phyloP scores from a whole-genome alignment of 2,888 invertebrate species.

The Sepioteuthis lessoniana region DNA sequence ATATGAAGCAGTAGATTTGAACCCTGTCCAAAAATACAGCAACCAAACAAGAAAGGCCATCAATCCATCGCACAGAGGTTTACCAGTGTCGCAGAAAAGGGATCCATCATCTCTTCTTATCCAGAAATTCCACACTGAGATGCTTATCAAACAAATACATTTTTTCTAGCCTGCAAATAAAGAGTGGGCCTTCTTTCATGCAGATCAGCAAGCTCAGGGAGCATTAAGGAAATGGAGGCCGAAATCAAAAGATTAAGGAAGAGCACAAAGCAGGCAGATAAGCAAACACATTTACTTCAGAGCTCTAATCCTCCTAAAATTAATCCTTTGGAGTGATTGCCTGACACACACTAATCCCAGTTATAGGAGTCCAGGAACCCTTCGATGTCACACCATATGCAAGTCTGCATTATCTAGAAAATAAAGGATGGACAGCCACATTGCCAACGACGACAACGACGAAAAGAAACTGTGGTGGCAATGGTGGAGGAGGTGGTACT shows the following conservation, averaged over 20 bases:
- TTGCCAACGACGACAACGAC: constrained; percentile 35
- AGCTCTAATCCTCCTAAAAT: constrained; percentile 57
- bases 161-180: constrained; percentile 40
- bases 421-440: constrained; percentile 47
- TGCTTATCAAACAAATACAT: constrained; percentile 47
- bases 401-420: constrained; percentile 43
- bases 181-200: constrained; percentile 45
- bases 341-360: constrained; percentile 58
- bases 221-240: constrained; percentile 58
- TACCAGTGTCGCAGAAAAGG: constrained; percentile 47
- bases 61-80: background rate
- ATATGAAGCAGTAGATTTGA: constrained; percentile 44
- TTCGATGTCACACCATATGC: constrained; percentile 46
- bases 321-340: constrained; percentile 59
- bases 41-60: constrained; percentile 15
- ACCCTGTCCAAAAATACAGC: constrained; percentile 43
- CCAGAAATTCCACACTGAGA: constrained; percentile 45
- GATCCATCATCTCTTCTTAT: constrained; percentile 46
- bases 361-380: constrained; percentile 53
- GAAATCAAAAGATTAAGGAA: constrained; percentile 51
- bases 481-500: background rate
- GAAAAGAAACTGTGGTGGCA: background rate
- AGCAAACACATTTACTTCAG: constrained; percentile 60
- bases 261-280: constrained; percentile 53
- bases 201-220: constrained; percentile 38